Evolutionary conservation across 2,888 invertebrate species (phyloP).

Genomic region (Mactromeris polynyma): DNA sequence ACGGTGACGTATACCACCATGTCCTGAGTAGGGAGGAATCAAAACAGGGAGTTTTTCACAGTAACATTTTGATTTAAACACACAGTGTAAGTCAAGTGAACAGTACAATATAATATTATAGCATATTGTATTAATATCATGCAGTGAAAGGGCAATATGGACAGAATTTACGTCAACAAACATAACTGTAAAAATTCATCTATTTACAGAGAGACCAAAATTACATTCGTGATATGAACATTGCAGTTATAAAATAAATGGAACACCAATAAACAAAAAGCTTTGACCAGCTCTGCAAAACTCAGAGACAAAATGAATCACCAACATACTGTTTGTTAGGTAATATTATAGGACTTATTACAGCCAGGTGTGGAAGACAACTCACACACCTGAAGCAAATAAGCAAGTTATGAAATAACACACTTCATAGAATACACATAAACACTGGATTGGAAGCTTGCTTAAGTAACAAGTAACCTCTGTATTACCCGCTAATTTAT

Average conservation of each 20-base stretch:
- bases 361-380: neutral
- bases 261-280: neutral
- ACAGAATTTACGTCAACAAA: neutral
- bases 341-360: neutral
- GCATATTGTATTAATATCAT: neutral
- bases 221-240: too few species aligned
- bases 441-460: too few species aligned
- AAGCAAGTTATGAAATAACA: too few species aligned
- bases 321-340: neutral
- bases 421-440: too few species aligned
- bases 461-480: too few species aligned
- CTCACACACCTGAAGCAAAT: neutral
- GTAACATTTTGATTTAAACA: neutral
- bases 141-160: neutral
- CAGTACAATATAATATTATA: neutral
- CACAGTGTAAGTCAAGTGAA: neutral
- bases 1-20: conserved; percentile 41
- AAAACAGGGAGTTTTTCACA: conserved; percentile 28
- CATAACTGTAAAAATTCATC: too few species aligned
- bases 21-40: conserved; percentile 43
- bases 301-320: neutral
- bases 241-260: too few species aligned
- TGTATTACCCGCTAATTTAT: too few species aligned
- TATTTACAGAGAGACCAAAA: too few species aligned
- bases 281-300: neutral